Percentiles rank a stretch among this genome's conserved stretches.
Conservation (phyloP, 1,140 invertebrate species). For the Neomicropteryx cornuta region DNA sequence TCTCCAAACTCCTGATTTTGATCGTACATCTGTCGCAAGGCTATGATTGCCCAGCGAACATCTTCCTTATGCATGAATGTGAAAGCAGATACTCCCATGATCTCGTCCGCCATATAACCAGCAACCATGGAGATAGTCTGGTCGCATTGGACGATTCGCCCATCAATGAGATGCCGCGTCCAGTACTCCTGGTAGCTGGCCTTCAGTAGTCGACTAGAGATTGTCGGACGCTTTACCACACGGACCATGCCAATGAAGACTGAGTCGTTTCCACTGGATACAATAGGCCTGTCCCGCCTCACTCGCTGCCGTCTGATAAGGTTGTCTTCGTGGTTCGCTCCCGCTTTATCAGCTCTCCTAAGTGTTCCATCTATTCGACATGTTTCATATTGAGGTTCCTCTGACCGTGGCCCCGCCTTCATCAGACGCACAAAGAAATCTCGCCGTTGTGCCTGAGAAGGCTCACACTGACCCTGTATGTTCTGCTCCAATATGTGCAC, state of each 20-base stretch:
- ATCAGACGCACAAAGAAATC: conserved; percentile 47
- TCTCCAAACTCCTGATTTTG: conserved; percentile 63
- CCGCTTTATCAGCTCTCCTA: conserved; percentile 40
- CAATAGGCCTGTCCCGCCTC: conserved; percentile 36
- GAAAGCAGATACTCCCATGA: conserved; percentile 70
- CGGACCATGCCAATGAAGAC: conserved; percentile 59
- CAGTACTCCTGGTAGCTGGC: conserved; percentile 70
- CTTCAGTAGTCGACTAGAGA: conserved; percentile 59
- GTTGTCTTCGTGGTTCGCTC: conserved; percentile 34
- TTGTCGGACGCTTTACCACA: conserved; percentile 52
- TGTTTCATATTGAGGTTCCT: conserved; percentile 57
- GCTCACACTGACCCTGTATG: conserved; percentile 36
- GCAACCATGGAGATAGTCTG: conserved; percentile 77
- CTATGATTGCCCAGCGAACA: conserved; percentile 73
- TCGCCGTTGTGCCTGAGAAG: conserved; percentile 28
- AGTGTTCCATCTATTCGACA: conserved; percentile 51
- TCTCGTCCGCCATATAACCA: conserved; percentile 79
- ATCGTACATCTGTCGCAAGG: conserved; percentile 77
- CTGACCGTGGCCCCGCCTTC: conserved; percentile 51
- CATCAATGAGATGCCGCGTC: conserved; percentile 75
- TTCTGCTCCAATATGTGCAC: conserved; percentile 61
- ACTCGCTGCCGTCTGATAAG: conserved; percentile 39
- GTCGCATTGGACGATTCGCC: conserved; percentile 76
- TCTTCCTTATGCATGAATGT: conserved; percentile 83
- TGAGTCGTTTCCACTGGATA: conserved; percentile 45